Conservation (phyloP, 2,888 invertebrate species). For the Esperia sulphurella region DNA sequence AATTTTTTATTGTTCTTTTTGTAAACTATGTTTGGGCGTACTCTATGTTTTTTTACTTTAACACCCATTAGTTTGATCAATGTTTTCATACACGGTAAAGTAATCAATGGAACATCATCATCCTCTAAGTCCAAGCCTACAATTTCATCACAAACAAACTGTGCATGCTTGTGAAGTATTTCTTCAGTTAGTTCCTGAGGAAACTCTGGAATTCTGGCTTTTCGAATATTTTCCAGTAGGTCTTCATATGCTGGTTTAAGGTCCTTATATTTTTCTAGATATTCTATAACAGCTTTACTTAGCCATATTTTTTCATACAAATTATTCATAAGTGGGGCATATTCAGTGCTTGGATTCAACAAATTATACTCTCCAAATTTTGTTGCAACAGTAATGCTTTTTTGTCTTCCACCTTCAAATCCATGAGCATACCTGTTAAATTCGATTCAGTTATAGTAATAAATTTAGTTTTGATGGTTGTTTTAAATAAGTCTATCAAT, state of each 20-base stretch:
- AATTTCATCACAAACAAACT: constrained; percentile 90
- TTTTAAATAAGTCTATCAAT: too few species aligned
- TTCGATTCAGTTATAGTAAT: too few species aligned
- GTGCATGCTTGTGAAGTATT: constrained; percentile 85
- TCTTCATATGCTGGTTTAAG: constrained; percentile 88
- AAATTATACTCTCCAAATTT: constrained; percentile 90
- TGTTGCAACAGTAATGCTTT: constrained; percentile 87
- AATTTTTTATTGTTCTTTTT: constrained; percentile 76
- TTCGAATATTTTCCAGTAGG: constrained; percentile 83
- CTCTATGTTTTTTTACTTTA: constrained; percentile 81
- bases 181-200: constrained; percentile 83
- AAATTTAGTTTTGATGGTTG: too few species aligned
- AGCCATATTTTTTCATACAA: constrained; percentile 88
- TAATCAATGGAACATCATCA: constrained; percentile 82
- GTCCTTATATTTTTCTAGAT: constrained; percentile 81
- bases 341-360: constrained; percentile 85
- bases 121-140: constrained; percentile 78
- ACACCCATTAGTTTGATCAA: constrained; percentile 88
- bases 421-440: constrained; percentile 83
- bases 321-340: constrained; percentile 83
- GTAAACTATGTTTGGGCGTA: constrained; percentile 74
- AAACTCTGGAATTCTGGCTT: constrained; percentile 63
- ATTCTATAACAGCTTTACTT: constrained; percentile 89
- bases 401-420: constrained; percentile 88
- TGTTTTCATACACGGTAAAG: constrained; percentile 86